A percentile compares a stretch with the other conserved stretches of the same genome.
These are phyloP conservation scores for Alligator sinensis DNA, from an alignment of 2,113 vertebrate genomes.

Conservation along the genomic window DNA sequence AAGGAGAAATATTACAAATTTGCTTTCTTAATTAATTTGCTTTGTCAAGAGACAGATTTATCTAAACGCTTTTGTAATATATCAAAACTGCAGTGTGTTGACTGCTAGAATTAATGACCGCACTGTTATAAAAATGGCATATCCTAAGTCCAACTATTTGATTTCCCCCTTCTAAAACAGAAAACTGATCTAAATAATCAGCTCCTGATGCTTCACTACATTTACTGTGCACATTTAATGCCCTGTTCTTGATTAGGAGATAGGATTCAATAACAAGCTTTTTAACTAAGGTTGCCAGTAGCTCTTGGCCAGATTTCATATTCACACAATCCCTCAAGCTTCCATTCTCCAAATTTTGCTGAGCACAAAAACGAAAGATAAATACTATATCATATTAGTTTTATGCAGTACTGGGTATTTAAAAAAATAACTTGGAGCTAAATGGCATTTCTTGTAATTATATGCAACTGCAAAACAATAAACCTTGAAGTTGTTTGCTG, in stretches of 20 bases:
- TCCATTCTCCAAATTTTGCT: slow-evolving; percentile 19
- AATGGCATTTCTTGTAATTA: not conserved
- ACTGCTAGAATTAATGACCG: slow-evolving; percentile 61
- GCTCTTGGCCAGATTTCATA: slow-evolving; percentile 24
- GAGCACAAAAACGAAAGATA: slow-evolving; percentile 24
- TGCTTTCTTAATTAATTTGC: slow-evolving; percentile 55
- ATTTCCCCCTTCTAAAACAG: slow-evolving; percentile 6
- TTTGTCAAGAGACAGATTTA: slow-evolving; percentile 40
- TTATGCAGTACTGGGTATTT: not conserved
- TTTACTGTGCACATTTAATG: slow-evolving; percentile 47
- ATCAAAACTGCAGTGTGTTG: slow-evolving; percentile 28
- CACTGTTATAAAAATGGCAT: slow-evolving; percentile 48
- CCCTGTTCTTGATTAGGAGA: slow-evolving; percentile 61
- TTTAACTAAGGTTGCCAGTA: slow-evolving; percentile 37
- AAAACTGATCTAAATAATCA: slow-evolving; percentile 53
- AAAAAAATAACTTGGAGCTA: not conserved
- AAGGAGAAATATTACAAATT: slow-evolving; percentile 54
- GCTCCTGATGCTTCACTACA: slow-evolving; percentile 31
- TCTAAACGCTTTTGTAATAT: slow-evolving; percentile 51
- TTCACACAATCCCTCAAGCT: not conserved
- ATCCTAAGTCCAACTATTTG: slow-evolving; percentile 30
- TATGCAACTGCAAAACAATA: slow-evolving; percentile 19
- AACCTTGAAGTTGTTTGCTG: slow-evolving; percentile 9
- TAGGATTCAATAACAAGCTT: slow-evolving; percentile 34
- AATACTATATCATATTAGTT: slow-evolving; percentile 22